These are phyloP conservation scores for Athripsodes cinereus DNA, from an alignment of 2,888 invertebrate species.

Conservation along the genomic window DNA sequence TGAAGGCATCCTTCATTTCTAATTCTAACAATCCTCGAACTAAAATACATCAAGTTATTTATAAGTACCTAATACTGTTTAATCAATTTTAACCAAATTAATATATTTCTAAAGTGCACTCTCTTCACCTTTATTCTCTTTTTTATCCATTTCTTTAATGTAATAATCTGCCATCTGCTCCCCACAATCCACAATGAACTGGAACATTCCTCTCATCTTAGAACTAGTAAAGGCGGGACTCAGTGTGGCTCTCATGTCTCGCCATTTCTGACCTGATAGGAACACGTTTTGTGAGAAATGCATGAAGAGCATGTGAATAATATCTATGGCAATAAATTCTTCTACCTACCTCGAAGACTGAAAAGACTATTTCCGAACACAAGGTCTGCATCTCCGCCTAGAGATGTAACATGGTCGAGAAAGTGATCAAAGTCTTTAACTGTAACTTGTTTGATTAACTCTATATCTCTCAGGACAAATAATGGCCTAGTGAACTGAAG, in stretches of 20 bases:
- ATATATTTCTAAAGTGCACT: background rate
- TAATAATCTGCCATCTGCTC: slow-evolving; percentile 35
- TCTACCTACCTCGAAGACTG: slow-evolving; percentile 38
- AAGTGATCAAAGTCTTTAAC: slow-evolving; percentile 53
- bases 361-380: slow-evolving; percentile 47
- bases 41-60: slow-evolving; percentile 3
- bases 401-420: slow-evolving; percentile 39
- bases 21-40: slow-evolving; percentile 30
- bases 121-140: slow-evolving; percentile 7
- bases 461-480: slow-evolving; percentile 40
- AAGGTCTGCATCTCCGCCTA: slow-evolving; percentile 38
- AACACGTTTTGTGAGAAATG: background rate
- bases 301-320: background rate
- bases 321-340: background rate
- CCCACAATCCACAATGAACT: slow-evolving; percentile 41
- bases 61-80: background rate
- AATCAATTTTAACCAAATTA: background rate
- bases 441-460: slow-evolving; percentile 44
- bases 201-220: slow-evolving; percentile 43
- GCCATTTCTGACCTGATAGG: slow-evolving; percentile 37
- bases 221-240: slow-evolving; percentile 32
- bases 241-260: slow-evolving; percentile 39
- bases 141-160: slow-evolving; percentile 22
- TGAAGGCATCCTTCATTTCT: slow-evolving; percentile 42
- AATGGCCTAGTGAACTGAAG: slow-evolving; percentile 39